Evolutionary conservation across 37 sponge, comb jelly and placozoan genomes (phyloP).

Genomic region (Theonella swinhoei): DNA sequence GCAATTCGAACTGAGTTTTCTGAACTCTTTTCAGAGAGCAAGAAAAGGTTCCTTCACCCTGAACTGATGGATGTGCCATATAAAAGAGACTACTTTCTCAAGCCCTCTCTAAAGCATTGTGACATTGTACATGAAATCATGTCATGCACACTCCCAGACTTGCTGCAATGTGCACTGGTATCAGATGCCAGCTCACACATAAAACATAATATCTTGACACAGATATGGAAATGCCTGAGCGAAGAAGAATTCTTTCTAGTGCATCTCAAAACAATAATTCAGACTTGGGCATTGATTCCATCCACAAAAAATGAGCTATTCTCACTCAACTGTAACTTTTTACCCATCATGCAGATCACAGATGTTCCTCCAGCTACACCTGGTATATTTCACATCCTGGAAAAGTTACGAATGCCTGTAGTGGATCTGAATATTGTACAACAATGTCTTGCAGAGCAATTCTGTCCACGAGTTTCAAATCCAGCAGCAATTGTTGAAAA

Average conservation of each 20-base stretch:
- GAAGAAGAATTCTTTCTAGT: background rate
- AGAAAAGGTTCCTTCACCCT: slow-evolving; percentile 35
- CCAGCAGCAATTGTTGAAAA: background rate
- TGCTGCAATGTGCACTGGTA: background rate
- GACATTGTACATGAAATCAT: background rate
- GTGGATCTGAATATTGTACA: background rate
- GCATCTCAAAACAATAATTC: background rate
- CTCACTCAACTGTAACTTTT: background rate
- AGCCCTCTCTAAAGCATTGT: background rate
- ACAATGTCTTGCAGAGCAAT: background rate
- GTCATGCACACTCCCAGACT: background rate
- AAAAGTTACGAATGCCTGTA: slow-evolving; percentile 5
- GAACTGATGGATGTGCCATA: slow-evolving; percentile 14
- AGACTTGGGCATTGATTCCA: slow-evolving; percentile 10
- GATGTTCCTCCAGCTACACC: too few species aligned
- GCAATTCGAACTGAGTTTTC: background rate
- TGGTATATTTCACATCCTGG: background rate
- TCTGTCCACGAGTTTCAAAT: slow-evolving; percentile 1
- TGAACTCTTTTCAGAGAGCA: slow-evolving; percentile 14
- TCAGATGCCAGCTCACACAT: background rate
- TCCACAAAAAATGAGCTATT: background rate
- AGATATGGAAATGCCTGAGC: slow-evolving; percentile 8
- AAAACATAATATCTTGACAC: background rate
- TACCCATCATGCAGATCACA: background rate
- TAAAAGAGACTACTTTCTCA: background rate